A percentile compares a stretch with the other conserved stretches of the same genome.
Evolutionary conservation across 1,140 invertebrate genomes (phyloP).

Genomic region (Philopotamus ludificatus): DNA sequence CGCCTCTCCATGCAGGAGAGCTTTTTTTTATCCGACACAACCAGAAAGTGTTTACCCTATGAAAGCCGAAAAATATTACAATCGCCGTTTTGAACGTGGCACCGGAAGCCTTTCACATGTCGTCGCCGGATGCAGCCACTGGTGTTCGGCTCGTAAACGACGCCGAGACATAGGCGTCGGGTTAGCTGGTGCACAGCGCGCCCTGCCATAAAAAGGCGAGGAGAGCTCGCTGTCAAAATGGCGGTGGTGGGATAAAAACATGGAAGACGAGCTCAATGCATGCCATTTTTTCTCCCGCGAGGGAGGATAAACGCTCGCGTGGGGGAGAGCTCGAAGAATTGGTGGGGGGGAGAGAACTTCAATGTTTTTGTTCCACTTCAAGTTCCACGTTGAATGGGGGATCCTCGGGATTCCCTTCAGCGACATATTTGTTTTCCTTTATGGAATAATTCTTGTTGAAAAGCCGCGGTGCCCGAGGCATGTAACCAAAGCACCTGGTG

Average conservation of each 20-base stretch:
- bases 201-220: background rate
- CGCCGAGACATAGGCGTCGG: conserved; percentile 10
- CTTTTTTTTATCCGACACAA: background rate
- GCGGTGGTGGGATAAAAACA: background rate
- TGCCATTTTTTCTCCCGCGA: conserved; percentile 7
- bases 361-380: background rate
- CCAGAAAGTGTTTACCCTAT: background rate
- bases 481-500: conserved; percentile 23
- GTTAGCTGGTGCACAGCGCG: background rate
- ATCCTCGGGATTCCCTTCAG: background rate
- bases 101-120: conserved; percentile 19
- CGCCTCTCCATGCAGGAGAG: background rate
- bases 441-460: conserved; percentile 35
- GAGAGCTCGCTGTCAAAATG: conserved; percentile 6
- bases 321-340: background rate
- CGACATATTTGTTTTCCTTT: conserved; percentile 40
- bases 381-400: too few relatives aligned
- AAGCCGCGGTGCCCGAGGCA: conserved; percentile 23
- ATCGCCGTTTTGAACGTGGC: conserved; percentile 12
- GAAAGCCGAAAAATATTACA: conserved; percentile 1
- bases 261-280: conserved; percentile 1
- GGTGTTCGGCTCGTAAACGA: conserved; percentile 9
- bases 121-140: conserved; percentile 16
- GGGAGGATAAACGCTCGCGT: background rate
- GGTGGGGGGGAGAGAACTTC: background rate